Conservation (phyloP, 2,797 vertebrate genomes). For the Taeniopygia guttata region DNA sequence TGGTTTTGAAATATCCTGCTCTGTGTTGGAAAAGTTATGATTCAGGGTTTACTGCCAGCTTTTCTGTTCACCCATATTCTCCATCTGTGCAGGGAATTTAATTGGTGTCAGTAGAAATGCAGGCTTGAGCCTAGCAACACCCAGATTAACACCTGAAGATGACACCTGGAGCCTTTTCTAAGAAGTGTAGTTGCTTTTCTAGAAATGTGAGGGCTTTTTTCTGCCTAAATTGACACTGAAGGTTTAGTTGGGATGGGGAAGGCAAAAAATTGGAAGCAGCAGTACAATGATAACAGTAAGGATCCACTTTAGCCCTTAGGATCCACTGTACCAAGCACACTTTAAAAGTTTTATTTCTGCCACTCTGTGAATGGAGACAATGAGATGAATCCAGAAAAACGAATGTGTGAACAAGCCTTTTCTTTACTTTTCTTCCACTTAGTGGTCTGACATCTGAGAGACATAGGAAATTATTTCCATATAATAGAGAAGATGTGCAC, state of each 20-base stretch:
- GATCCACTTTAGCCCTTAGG: neutral
- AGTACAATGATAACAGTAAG: neutral
- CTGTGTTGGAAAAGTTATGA: neutral
- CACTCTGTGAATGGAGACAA: neutral
- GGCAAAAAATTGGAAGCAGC: neutral
- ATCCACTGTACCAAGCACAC: neutral
- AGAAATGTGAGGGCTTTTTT: neutral
- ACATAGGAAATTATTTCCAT: slow-evolving; percentile 29
- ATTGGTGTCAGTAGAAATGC: neutral
- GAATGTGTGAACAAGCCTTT: slow-evolving; percentile 30
- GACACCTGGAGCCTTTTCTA: neutral
- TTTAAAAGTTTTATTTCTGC: slow-evolving; percentile 47
- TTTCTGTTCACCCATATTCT: neutral
- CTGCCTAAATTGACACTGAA: neutral
- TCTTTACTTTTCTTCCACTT: slow-evolving; percentile 4
- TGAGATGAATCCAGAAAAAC: slow-evolving; percentile 11
- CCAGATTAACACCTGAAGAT: neutral
- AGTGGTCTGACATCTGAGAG: slow-evolving; percentile 18
- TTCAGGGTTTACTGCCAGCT: neutral
- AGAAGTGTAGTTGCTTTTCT: neutral
- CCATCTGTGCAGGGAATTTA: neutral
- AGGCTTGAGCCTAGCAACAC: neutral
- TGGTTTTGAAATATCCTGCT: neutral
- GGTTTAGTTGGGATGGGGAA: neutral
- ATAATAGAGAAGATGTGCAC: neutral